Conservation (phyloP, 2,888 invertebrate genomes). For the Lithodes maja region DNA sequence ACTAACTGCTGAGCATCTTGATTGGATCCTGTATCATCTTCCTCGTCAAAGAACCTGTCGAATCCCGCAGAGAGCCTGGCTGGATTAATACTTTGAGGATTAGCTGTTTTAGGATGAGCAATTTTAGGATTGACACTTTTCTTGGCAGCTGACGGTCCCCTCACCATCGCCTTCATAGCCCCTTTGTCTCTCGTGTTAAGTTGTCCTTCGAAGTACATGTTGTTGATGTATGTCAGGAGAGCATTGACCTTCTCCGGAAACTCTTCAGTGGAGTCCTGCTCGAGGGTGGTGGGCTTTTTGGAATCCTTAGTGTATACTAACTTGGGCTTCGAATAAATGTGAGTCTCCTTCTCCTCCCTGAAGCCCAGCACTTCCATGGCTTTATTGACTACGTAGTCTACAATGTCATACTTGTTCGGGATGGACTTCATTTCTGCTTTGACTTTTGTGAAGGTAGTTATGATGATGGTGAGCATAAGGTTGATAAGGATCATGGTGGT, state of each 20-base stretch:
- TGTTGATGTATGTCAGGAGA: constrained; percentile 35
- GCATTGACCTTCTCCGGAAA: constrained; percentile 32
- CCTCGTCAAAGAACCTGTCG: too few species aligned
- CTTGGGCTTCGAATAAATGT: background rate
- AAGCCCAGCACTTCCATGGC: background rate
- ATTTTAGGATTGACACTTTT: background rate
- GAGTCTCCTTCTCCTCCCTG: constrained; percentile 1
- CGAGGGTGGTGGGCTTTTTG: background rate
- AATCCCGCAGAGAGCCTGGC: too few species aligned
- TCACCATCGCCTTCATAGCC: background rate
- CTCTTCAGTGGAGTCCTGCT: background rate
- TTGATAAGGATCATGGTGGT: constrained; percentile 74
- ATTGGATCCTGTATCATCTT: too few species aligned
- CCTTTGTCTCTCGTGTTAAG: background rate
- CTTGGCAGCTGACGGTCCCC: background rate
- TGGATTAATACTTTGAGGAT: too few species aligned
- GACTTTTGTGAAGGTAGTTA: constrained; percentile 32
- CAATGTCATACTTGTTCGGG: constrained; percentile 36
- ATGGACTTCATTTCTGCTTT: constrained; percentile 16
- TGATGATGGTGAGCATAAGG: constrained; percentile 58
- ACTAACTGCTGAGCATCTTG: too few species aligned
- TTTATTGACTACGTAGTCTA: constrained; percentile 27
- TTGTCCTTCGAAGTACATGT: constrained; percentile 34
- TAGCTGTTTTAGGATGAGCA: too few species aligned
- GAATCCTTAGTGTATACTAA: background rate